Conservation (phyloP, 2,888 invertebrate genomes). For the Electrophaes corylata region DNA sequence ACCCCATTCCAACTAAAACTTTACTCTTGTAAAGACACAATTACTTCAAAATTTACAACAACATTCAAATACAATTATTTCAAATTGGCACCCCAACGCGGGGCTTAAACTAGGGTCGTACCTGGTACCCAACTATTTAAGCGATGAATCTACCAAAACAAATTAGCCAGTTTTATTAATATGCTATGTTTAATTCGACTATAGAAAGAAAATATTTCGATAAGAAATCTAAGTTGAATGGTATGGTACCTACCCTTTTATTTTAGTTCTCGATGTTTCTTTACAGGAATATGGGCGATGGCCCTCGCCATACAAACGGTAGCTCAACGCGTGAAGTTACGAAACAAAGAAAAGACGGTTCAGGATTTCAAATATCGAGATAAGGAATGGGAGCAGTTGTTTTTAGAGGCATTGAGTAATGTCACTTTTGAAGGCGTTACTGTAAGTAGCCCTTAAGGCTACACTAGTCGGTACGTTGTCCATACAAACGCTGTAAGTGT, state of each 20-base stretch:
- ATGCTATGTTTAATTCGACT: too few relatives aligned
- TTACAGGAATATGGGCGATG: slow-evolving; percentile 94
- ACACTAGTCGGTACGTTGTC: too few relatives aligned
- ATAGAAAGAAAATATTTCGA: too few relatives aligned
- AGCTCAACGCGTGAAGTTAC: slow-evolving; percentile 88
- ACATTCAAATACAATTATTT: not conserved
- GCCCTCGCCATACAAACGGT: slow-evolving; percentile 97
- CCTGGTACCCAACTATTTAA: not conserved
- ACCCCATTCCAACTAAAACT: not conserved
- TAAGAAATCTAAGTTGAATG: too few relatives aligned
- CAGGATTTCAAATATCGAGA: slow-evolving; percentile 94
- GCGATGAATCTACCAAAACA: too few relatives aligned
- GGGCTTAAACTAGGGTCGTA: slow-evolving; percentile 3
- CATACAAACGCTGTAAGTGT: too few relatives aligned
- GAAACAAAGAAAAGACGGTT: slow-evolving; percentile 90
- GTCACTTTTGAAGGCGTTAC: slow-evolving; percentile 98
- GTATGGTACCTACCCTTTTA: too few relatives aligned
- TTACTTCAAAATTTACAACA: too few relatives aligned
- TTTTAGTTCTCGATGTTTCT: too few relatives aligned
- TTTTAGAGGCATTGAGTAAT: slow-evolving; percentile 93
- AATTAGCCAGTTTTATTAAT: too few relatives aligned
- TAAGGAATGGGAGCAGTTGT: slow-evolving; percentile 93
- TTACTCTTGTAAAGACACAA: too few relatives aligned
- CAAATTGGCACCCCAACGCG: slow-evolving; percentile 3
- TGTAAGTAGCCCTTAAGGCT: too few relatives aligned